Evolutionary conservation across 2,888 invertebrate genomes (phyloP), one percentile per base, ranked within the genome.

Genomic region (Drosophila atripex): DNA sequence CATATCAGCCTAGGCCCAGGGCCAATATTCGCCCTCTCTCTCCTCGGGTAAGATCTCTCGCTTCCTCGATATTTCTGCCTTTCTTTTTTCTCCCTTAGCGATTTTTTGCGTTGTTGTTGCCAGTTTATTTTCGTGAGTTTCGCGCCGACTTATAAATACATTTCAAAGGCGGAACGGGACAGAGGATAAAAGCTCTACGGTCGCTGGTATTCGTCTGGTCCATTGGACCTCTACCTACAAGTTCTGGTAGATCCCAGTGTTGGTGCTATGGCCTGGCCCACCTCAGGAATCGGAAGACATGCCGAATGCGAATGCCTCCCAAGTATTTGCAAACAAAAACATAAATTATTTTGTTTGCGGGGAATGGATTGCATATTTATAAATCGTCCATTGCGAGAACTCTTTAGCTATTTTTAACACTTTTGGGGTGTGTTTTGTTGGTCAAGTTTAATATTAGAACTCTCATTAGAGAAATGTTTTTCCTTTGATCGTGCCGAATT

Each of bases 271-370:
- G 32, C 35, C 50, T 66, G 58, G 83, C 79, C 65, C 78, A 76
- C 54, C 76, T 72, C 76, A 50, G 77, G 73, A 83, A 55, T 57
- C 54, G 64, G 54, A 66, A 68, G 79, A 82, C 80, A 80, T 73
- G 77, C 77, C 74, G 69, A 69, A 63, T 64, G 64, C 63, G 75
- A 74, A 88, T 69, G 56, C 71, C 75, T 51, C 75, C 70, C 55
- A 88, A 86, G 80, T 84, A 84, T 82, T 88, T 88, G 82, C 82
- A 88, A 82, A 88, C 88, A 88, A 86, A 82, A 80, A 82, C 78
- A 82, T 88, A 86, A 86, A 86, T 88, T 70, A 84, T 84, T 71
- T 73, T 64, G 55, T 61, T 57, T 77, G 50, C 63, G 52, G 50
- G 50, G 49, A 65, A 78, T 76, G 32, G 63, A 30, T 69, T 59